Base-by-base conservation (phyloP, 2,113 vertebrate genomes). In the Nycticryphes semicollaris region DNA sequence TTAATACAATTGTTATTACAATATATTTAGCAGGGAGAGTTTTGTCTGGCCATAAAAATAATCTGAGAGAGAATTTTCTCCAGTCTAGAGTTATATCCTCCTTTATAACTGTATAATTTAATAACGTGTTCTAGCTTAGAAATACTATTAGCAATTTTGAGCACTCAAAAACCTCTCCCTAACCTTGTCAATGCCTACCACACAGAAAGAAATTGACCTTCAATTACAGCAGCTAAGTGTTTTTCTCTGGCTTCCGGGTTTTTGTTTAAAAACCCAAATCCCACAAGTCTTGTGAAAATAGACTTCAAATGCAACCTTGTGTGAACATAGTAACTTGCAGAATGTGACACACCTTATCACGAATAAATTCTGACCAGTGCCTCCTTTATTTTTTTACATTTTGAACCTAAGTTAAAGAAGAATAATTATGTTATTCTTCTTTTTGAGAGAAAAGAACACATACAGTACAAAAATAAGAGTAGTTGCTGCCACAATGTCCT, bases 141-240 rank as follows among this genome's bases (percentile, higher is more conserved):
- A 72, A 35, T n/a, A 43, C 3, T 75, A 6, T 39, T 54, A 75
- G 7, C 20, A 45, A 39, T 89, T 87, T n/a, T 66, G 23, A 66
- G 28, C 13, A 25, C 13, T 67, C 15, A 50, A 28, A 84, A 94
- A 13, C 7, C 9, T 73, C 30, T 35, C 17, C 47, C 6, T 8
- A 3, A 1, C 3, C 27, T 15, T 14, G 2, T 33, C 41, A 74
- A 23, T 33, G 33, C 20, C 17, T 37, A n/a, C 17, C 12, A 59
- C 6, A 10, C 1, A 0, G 43, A 27, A 73, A 73, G 30, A 72
- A 54, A 75, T 4, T 27, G 8, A 82, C 28, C 33, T 51, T 37
- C 0, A 0, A 22, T 72, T 84, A 43, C 22, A 81, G 23, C 10
- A 89, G 68, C 25, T 21, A 31, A n/a, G 16, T 11, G 0, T 30